phyloP scores from a whole-genome alignment of 2,113 vertebrate genomes.

The human (Homo sapiens) region GRCh38 chr1:234219001-234219500 shows the following conservation, averaged over 20 bases:
- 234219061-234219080: neutral
- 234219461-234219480: neutral
- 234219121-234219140: accelerated
- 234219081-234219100: no score
- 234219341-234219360: neutral
- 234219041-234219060: no score
- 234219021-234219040: no score
- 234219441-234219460: neutral
- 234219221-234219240: neutral
- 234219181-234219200: neutral
- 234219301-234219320: neutral
- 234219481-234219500: neutral
- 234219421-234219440: neutral
- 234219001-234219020: no score
- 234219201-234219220: neutral
- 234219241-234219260: no score
- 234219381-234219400: neutral
- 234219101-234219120: neutral
- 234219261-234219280: accelerated
- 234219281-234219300: neutral
- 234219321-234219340: neutral
- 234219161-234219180: neutral
- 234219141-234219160: neutral
- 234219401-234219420: neutral
- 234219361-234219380: neutral